Evolutionary conservation across 2,888 invertebrate genomes (phyloP).

Genomic region (Erebia ligea): DNA sequence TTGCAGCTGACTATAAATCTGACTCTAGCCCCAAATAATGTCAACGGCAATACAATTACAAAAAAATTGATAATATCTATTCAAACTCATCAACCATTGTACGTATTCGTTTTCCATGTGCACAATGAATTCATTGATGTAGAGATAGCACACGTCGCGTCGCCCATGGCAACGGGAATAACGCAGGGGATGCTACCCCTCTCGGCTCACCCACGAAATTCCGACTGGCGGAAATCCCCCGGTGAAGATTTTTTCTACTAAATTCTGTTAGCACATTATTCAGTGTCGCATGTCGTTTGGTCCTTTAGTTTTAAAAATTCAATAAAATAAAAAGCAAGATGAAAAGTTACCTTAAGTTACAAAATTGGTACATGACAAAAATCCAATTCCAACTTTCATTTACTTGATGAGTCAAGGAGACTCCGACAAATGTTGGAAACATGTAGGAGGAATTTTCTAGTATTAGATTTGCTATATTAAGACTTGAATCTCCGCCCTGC

Average conservation of each 20-base stretch:
- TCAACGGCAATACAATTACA: constrained; percentile 66
- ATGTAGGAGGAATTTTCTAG: constrained; percentile 33
- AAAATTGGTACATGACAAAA: background rate
- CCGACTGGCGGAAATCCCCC: constrained; percentile 71
- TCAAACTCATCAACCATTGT: constrained; percentile 47
- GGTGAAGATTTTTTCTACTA: constrained; percentile 59
- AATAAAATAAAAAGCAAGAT: background rate
- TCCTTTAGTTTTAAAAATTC: background rate
- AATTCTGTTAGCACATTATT: constrained; percentile 35
- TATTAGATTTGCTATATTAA: constrained; percentile 41
- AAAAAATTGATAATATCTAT: constrained; percentile 59
- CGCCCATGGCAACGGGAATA: constrained; percentile 65
- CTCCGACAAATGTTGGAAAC: constrained; percentile 28
- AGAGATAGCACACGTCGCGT: constrained; percentile 70
- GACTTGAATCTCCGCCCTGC: constrained; percentile 48
- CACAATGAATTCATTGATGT: constrained; percentile 62
- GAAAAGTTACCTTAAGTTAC: background rate
- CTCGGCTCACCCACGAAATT: constrained; percentile 67
- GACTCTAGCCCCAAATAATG: constrained; percentile 61
- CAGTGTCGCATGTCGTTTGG: background rate
- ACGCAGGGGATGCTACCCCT: constrained; percentile 63
- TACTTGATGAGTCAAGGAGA: constrained; percentile 28
- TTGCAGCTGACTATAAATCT: constrained; percentile 65
- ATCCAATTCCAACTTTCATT: constrained; percentile 35
- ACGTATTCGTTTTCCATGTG: constrained; percentile 36